Evolutionary conservation across 2,888 invertebrate species (phyloP).

Genomic region (Morpho achilles): DNA sequence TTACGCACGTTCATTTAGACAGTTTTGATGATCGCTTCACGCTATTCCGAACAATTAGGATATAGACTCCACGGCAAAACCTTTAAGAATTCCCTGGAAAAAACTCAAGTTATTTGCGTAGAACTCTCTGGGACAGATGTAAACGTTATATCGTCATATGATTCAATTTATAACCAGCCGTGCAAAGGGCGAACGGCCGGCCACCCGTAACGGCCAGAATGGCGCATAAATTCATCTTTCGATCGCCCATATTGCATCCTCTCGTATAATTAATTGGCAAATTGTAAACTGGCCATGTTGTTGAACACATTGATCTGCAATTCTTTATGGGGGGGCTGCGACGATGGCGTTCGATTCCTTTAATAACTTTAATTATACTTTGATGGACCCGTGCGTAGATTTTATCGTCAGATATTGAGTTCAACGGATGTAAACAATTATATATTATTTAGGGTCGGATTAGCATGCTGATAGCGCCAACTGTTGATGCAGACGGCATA

Average conservation of each 20-base stretch:
- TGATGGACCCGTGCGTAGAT: constrained; percentile 25
- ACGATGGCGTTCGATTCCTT: constrained; percentile 21
- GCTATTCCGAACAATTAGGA: too few species aligned
- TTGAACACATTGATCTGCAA: constrained; percentile 19
- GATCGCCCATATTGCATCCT: constrained; percentile 8
- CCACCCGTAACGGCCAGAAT: too few species aligned
- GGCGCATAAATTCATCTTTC: constrained; percentile 9
- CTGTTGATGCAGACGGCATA: too few species aligned
- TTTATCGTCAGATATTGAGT: constrained; percentile 20
- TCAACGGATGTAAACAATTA: constrained; percentile 23
- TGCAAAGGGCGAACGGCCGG: too few species aligned
- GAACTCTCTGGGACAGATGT: too few species aligned
- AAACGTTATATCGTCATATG: too few species aligned
- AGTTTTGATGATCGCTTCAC: too few species aligned
- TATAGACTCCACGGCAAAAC: too few species aligned
- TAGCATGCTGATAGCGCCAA: constrained; percentile 4
- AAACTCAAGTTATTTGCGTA: too few species aligned
- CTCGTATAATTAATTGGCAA: constrained; percentile 10
- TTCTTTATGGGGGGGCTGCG: constrained; percentile 23
- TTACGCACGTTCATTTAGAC: too few species aligned
- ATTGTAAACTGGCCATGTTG: constrained; percentile 26
- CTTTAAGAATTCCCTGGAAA: too few species aligned
- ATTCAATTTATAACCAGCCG: too few species aligned
- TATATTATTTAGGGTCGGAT: constrained; percentile 20
- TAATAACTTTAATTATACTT: constrained; percentile 24